Base-by-base conservation (phyloP, 2,797 vertebrate species). In the Petrocephalus sullivani region DNA sequence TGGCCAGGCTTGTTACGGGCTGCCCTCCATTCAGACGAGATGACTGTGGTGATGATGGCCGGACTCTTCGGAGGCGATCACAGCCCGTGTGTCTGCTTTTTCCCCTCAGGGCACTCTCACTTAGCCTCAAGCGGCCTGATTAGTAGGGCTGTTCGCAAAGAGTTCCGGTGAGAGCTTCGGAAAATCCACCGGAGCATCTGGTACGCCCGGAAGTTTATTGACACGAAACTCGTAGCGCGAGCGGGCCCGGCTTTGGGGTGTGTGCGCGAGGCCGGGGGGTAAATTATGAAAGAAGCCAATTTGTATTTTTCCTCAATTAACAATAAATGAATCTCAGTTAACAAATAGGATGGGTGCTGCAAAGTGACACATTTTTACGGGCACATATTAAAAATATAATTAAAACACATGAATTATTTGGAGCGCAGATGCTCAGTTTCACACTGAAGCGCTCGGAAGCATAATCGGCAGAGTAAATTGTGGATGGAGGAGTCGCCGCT, bases 361-460 rank as follows among this genome's bases (percentile, higher is more conserved):
- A 84, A 84, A 85, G 23, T 85, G 84, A 57, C 54, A 85, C 51
- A 56, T 85, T 85, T 84, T 54, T 75, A 83, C 51, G 41, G 78
- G 41, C 78, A 53, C 49, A 49, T 49, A 83, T 83, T 83, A 83
- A 83, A 83, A 83, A 58, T 58, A 57, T 58, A 85, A 85, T 85
- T 85, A 85, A 56, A 57, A 53, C 51, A 85, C 53, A 85, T 85
- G 49, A 84, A 54, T 84, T 58, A 85, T 85, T 85, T 58, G 53
- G 58, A 58, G 19, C 6, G 53, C 84, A 85, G 84, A 85, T 85
- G 84, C 53, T 57, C 54, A 19, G n/a, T 14, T 85, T 83, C 41
- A 23, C 84, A 57, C 3, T 58, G 54, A 33, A 57, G 53, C 54
- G 21, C 46, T 16, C 1, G 5, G 6, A 16, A n/a, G 78, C 9